Percentiles rank a stretch among this genome's conserved stretches.
Conservation (phyloP, 2,888 invertebrate species). For the Meloe dianella region DNA sequence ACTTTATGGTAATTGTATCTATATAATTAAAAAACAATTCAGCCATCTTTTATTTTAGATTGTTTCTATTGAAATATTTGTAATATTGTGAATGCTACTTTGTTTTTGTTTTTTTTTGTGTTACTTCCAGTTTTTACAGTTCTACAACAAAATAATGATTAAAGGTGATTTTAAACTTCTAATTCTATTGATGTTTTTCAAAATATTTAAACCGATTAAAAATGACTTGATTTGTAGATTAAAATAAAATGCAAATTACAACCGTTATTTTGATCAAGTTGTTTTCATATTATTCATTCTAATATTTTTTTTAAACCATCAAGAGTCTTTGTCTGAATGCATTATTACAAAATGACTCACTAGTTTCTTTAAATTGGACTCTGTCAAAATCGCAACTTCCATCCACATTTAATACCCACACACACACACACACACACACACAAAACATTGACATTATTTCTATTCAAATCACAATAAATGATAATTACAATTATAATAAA, state of each 20-base stretch:
- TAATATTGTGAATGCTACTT: too few species aligned
- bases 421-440: not conserved
- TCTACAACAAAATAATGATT: too few species aligned
- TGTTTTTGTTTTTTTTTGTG: too few species aligned
- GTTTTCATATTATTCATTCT: not conserved
- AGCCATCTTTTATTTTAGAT: too few species aligned
- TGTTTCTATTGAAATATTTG: too few species aligned
- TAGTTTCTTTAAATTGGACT: not conserved
- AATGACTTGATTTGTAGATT: not conserved
- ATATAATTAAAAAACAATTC: too few species aligned
- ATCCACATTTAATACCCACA: not conserved
- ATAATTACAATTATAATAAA: conserved; percentile 17
- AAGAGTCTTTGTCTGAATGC: not conserved
- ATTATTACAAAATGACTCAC: conserved; percentile 5
- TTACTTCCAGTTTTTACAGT: too few species aligned
- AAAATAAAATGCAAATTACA: not conserved
- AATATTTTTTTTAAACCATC: not conserved
- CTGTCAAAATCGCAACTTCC: not conserved
- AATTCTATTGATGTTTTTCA: too few species aligned
- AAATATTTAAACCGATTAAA: too few species aligned
- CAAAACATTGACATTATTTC: not conserved
- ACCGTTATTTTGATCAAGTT: not conserved
- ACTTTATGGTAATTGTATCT: not conserved
- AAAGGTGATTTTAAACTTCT: too few species aligned
- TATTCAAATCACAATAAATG: conserved; percentile 25